Percentiles rank a stretch among this genome's conserved stretches.
phyloP scores from a whole-genome alignment of 2,113 vertebrate species.

The Pycnonotus jocosus region DNA sequence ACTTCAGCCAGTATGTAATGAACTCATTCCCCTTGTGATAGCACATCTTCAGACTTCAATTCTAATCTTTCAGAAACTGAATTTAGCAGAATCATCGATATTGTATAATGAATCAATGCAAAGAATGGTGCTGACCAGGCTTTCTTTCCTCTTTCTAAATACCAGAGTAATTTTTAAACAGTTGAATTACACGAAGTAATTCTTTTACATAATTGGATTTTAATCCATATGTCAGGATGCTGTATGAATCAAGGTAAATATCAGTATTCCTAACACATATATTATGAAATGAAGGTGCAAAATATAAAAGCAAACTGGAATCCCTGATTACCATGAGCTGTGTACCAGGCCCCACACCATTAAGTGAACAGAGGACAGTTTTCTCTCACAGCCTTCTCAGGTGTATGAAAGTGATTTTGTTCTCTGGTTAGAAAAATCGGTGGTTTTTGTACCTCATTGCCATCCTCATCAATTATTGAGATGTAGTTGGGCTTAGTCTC shows the following conservation, averaged over 20 bases:
- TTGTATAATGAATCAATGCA: not conserved
- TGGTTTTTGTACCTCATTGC: constrained; percentile 78
- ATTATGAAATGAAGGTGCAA: not conserved
- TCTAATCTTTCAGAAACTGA: not conserved
- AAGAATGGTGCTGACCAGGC: not conserved
- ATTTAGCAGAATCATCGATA: not conserved
- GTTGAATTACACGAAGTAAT: not conserved
- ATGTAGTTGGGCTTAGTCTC: constrained; percentile 85
- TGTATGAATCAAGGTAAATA: not conserved
- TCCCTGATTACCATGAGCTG: not conserved
- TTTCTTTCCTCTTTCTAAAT: not conserved
- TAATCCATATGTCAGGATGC: not conserved
- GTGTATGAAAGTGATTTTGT: not conserved
- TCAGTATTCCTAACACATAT: not conserved
- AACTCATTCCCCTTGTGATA: not conserved
- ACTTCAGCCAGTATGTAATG: not conserved
- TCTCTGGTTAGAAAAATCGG: not conserved
- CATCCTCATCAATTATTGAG: constrained; percentile 80
- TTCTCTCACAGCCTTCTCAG: not conserved
- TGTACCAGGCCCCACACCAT: not conserved
- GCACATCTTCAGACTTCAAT: not conserved
- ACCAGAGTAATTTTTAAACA: not conserved
- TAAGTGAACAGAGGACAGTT: not conserved
- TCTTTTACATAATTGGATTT: not conserved
- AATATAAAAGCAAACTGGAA: not conserved